These are phyloP conservation scores for Muntiacus reevesi DNA, from an alignment of 2,113 vertebrate species.

Conservation along the genomic window DNA sequence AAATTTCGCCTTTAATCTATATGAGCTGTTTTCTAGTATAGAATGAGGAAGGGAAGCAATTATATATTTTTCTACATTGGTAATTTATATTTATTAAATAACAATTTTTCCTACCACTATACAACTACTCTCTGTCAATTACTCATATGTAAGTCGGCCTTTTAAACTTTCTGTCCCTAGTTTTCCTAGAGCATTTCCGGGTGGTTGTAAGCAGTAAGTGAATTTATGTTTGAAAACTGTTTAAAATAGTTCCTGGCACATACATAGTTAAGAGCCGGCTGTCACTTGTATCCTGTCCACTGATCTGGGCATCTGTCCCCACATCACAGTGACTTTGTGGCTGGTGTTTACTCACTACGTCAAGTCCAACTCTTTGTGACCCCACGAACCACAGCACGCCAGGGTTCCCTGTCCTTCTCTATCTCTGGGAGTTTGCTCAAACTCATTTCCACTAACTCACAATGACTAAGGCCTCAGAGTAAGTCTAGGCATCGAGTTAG, in stretches of 20 bases:
- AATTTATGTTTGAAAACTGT: neutral
- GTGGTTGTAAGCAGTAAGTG: neutral
- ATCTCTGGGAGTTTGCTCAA: neutral
- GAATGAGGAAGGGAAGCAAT: neutral
- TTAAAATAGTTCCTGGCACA: neutral
- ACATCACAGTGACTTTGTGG: fast-evolving
- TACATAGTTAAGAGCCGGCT: neutral
- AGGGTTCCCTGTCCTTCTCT: neutral
- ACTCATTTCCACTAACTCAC: neutral
- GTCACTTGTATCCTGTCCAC: fast-evolving
- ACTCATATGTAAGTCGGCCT: neutral
- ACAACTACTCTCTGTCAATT: neutral
- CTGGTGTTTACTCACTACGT: neutral
- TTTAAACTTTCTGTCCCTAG: neutral
- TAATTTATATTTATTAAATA: neutral
- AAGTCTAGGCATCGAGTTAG: neutral
- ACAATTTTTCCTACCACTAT: neutral
- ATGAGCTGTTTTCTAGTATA: neutral
- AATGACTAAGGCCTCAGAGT: neutral
- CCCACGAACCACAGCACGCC: neutral
- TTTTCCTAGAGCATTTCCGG: neutral
- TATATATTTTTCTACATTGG: neutral
- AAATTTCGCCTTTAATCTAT: neutral
- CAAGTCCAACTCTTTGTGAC: neutral
- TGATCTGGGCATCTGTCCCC: fast-evolving